Percentiles rank a stretch among this genome's conserved stretches.
These are phyloP conservation scores for Prochilodus magdalenae DNA, from an alignment of 2,113 vertebrate genomes.

Conservation along the genomic window DNA sequence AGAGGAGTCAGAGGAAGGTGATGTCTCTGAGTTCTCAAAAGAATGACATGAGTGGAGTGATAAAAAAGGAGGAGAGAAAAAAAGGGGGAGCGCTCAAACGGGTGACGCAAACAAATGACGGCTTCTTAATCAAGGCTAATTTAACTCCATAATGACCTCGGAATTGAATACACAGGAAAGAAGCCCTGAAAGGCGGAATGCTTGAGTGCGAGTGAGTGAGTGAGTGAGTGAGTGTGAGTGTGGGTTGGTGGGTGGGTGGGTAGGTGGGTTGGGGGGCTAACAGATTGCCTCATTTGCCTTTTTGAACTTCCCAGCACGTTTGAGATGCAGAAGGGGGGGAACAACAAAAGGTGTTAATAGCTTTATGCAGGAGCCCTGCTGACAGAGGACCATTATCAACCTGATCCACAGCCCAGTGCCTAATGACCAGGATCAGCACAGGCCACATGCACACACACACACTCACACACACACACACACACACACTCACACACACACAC, in stretches of 20 bases:
- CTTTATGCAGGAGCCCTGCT: constrained; percentile 91
- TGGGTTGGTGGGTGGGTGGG: constrained; percentile 65
- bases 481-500: constrained; percentile 46
- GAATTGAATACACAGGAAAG: constrained; percentile 40
- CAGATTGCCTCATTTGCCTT: constrained; percentile 85
- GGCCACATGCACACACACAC: constrained; percentile 25
- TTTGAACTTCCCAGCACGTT: constrained; percentile 88
- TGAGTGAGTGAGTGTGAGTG: constrained; percentile 32
- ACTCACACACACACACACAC: constrained; percentile 56
- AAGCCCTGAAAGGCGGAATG: constrained; percentile 31
- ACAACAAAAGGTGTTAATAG: constrained; percentile 98
- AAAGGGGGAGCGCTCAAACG: constrained; percentile 21
- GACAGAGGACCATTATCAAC: constrained; percentile 93
- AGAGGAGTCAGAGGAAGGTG: not conserved
- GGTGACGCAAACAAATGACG: constrained; percentile 65
- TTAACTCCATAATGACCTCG: constrained; percentile 53
- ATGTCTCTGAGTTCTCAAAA: not conserved
- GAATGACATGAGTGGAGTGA: not conserved
- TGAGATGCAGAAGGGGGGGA: constrained; percentile 79
- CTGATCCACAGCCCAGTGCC: constrained; percentile 87
- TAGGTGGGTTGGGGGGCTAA: constrained; percentile 70
- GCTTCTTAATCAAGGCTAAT: constrained; percentile 78
- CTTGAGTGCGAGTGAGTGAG: constrained; percentile 17
- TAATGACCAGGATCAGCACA: constrained; percentile 92
- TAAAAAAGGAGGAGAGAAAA: not conserved